Base-by-base conservation (phyloP, 2,888 invertebrate species). In the Parnassius orleans region DNA sequence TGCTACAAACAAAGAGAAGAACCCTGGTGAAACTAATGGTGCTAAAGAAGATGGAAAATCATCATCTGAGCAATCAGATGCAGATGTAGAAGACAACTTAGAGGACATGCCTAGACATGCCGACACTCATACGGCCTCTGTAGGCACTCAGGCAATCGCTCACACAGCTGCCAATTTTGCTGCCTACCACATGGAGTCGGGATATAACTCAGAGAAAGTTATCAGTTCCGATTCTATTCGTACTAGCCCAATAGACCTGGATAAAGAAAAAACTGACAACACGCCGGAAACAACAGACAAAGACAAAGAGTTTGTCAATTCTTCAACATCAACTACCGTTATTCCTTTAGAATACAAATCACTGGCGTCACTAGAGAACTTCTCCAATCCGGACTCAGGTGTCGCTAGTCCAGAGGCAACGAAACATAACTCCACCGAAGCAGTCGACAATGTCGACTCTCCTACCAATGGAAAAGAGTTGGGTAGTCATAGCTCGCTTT, bases 71-170 rank as follows among this genome's bases (percentile, higher is more conserved):
- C 94, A 95, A 75, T 96, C 95, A 1, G 96, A 96, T 77, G 96
- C 96, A 0, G 96, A 96, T 75, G 93, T 96, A 0, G 96, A 96
- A 81, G 96, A 96, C 75, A 96, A 96, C 76, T 83, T 94, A 1
- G 94, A 95, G 67, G 94, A 93, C 61, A 86, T 87, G 46, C 83
- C 90, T 3, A 79, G 84, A 2, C 77, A 74, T 9, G 66, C 76
- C 0, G 84, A 84, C 67, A 77, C 80, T 0, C 79, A 84, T 65
- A 72, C 78, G 1, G 78, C 78, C 9, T 76, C 83, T 0, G 81
- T 77, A 0, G 82, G 78, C n/a, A 74, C 84, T 0, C 83, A 81
- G 61, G 77, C 84, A 48, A 72, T 84, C n/a, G 81, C 87, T 0
- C 83, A 91, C 72, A 81, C 87, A 12, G 81, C 92, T 54, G 81